Base-by-base conservation (phyloP, 1,140 invertebrate species). In the Oryzaephilus surinamensis region DNA sequence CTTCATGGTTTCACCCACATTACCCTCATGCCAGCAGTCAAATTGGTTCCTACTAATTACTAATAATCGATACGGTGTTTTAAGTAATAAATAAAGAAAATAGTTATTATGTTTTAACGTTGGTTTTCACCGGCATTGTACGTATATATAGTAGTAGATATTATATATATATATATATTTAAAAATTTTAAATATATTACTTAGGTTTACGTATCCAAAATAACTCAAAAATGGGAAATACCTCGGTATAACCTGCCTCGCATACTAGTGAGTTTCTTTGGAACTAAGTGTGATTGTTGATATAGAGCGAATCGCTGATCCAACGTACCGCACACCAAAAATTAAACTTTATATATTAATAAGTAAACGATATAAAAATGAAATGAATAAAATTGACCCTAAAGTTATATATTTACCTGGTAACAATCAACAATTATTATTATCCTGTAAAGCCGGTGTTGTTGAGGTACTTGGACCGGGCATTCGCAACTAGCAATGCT, bases 261-360 rank as follows among this genome's bases (percentile, higher is more conserved):
- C 71, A 74, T 65, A 70, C n/a, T 67, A 74, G 72, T 74, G 72
- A 74, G 72, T 74, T 74, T 73, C 70, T 72, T 74, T 74, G 72
- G 72, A 72, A 74, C 69, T 73, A 73, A 71, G 72, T 74, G 72
- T 74, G 72, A 74, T 73, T 73, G 70, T 74, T 73, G 61, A 63
- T 48, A 51, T 52, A 57, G 66, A 50, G 58, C 55, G 58, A 31
- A 14, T 13, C 29, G 28, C 29, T 12, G 18, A 12, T 16, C 16
- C 39, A 17, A 7, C 31, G 15, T 26, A 38, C n/a, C 32, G n/a
- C 24, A 8, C 31, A n/a, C n/a, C n/a, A n/a, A n/a, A n/a, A n/a
- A n/a, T n/a, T n/a, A n/a, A n/a, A n/a, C n/a, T n/a, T n/a, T n/a
- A n/a, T n/a, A n/a, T n/a, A n/a, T n/a, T n/a, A n/a, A n/a, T n/a